These are phyloP conservation scores for Silurus aristotelis DNA, from an alignment of 2,797 vertebrate genomes.

Conservation along the genomic window DNA sequence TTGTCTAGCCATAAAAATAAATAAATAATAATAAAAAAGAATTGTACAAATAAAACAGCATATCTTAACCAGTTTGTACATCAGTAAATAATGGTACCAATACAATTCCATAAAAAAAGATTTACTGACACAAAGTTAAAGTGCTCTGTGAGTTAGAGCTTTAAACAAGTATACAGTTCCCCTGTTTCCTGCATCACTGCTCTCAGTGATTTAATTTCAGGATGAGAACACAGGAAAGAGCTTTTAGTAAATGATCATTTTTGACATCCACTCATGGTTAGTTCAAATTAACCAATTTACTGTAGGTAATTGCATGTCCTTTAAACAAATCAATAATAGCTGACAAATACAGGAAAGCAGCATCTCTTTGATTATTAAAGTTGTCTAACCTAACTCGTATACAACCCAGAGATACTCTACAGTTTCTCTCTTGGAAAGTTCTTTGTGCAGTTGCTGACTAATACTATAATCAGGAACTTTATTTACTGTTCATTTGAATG, in stretches of 20 bases:
- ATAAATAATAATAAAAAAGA: no score
- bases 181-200: background rate
- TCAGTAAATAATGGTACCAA: background rate
- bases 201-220: slow-evolving; percentile 13
- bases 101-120: background rate
- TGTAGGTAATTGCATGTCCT: background rate
- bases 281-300: background rate
- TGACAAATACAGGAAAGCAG: background rate
- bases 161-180: background rate
- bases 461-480: no score
- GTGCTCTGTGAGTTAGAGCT: background rate
- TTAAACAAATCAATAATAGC: background rate
- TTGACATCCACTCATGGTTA: background rate
- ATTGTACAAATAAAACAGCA: background rate
- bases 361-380: background rate
- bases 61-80: background rate
- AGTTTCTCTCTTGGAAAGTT: background rate
- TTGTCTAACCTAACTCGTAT: background rate
- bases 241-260: background rate
- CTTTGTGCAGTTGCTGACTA: background rate
- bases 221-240: background rate
- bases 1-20: no score
- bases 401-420: background rate
- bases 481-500: no score
- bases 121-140: background rate